phyloP scores from a whole-genome alignment of 2,888 invertebrate genomes.

The Congeria kusceri region DNA sequence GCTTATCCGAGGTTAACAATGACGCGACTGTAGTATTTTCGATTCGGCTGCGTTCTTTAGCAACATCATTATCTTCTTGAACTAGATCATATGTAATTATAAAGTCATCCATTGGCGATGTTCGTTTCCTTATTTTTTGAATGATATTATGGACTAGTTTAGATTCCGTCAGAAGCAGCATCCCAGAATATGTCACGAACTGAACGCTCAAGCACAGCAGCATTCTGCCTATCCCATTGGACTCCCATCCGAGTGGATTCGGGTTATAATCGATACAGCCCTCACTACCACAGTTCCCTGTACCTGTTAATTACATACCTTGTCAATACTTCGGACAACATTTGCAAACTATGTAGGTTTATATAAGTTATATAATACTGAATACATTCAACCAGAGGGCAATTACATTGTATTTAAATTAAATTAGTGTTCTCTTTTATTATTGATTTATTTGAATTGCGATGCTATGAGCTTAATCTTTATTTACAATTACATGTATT shows the following conservation, averaged over 20 bases:
- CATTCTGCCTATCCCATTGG: constrained; percentile 91
- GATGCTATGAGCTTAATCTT: no score
- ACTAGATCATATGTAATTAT: constrained; percentile 32
- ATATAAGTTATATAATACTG: no score
- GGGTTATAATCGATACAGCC: constrained; percentile 84
- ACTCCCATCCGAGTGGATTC: constrained; percentile 89
- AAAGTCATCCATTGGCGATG: constrained; percentile 18
- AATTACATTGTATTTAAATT: no score
- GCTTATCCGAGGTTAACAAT: constrained; percentile 84
- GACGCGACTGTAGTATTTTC: constrained; percentile 62
- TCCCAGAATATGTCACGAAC: constrained; percentile 88
- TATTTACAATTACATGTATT: no score
- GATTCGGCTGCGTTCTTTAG: constrained; percentile 83
- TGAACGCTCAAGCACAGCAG: constrained; percentile 88
- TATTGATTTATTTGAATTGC: no score
- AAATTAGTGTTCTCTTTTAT: no score
- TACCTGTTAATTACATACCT: constrained; percentile 7
- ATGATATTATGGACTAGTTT: constrained; percentile 64
- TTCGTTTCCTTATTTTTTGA: constrained; percentile 46
- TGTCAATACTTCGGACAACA: no score
- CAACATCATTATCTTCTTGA: constrained; percentile 84
- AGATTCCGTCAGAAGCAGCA: constrained; percentile 89
- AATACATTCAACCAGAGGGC: no score
- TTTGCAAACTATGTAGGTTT: no score
- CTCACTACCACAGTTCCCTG: constrained; percentile 78